Evolutionary conservation across 1,140 invertebrate genomes (phyloP).

Genomic region (Heliconius himera): DNA sequence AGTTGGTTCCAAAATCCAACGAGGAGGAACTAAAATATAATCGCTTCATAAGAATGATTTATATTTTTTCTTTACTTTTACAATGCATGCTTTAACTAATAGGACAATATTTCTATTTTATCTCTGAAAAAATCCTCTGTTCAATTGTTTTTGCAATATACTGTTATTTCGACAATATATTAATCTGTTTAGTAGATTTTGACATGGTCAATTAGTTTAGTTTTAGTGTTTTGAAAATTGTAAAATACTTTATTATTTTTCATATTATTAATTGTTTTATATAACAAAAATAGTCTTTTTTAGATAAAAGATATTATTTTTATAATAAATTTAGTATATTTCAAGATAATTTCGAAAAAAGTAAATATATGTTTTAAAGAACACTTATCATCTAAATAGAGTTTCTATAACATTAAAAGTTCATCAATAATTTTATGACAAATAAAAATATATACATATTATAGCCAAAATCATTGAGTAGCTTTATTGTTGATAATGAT

Average conservation of each 20-base stretch:
- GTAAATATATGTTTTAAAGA: background rate
- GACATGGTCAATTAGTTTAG: background rate
- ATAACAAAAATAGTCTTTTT: no score
- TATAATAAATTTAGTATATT: slow-evolving; percentile 22
- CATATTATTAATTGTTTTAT: background rate
- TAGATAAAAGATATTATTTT: no score
- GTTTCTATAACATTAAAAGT: slow-evolving; percentile 4
- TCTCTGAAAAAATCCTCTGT: background rate
- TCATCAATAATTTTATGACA: background rate
- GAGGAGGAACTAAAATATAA: slow-evolving; percentile 91
- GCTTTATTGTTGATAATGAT: no score
- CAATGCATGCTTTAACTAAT: background rate
- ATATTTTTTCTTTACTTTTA: background rate
- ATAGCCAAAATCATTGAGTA: background rate
- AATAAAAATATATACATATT: background rate
- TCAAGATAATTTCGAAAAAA: background rate
- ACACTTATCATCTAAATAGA: background rate
- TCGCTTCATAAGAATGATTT: slow-evolving; percentile 28
- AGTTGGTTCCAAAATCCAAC: slow-evolving; percentile 97
- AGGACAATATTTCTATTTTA: background rate
- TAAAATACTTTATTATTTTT: no score
- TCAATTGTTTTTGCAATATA: slow-evolving; percentile 8
- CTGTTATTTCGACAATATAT: background rate
- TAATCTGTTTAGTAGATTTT: slow-evolving; percentile 18
- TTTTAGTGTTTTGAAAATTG: background rate